Conservation (phyloP, 2,113 vertebrate species). For the human (Homo sapiens) region DNA sequence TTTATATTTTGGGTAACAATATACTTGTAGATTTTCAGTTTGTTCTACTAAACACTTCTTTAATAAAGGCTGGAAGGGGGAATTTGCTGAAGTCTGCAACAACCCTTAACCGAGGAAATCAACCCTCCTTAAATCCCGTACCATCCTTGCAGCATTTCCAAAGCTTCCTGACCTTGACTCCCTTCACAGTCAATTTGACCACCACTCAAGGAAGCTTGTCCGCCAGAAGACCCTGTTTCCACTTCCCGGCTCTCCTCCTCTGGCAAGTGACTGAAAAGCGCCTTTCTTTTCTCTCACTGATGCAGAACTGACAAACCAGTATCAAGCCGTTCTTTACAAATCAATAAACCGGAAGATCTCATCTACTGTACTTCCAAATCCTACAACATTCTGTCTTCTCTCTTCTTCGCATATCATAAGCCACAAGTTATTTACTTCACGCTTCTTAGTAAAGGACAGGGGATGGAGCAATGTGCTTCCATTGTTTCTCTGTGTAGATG, state of each 20-base stretch:
- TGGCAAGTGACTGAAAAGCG: conserved; percentile 76
- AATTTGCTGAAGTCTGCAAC: conserved; percentile 68
- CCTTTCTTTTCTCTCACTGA: conserved; percentile 74
- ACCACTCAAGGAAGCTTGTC: conserved; percentile 70
- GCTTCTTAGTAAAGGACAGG: conserved; percentile 66
- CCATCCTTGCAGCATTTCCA: conserved; percentile 62
- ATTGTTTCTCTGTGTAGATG: conserved; percentile 43
- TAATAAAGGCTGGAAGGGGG: conserved; percentile 23
- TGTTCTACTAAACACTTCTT: conserved; percentile 47
- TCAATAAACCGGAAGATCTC: conserved; percentile 77
- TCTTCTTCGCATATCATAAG: conserved; percentile 26
- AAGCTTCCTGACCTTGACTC: conserved; percentile 77
- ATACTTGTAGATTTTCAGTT: conserved; percentile 31
- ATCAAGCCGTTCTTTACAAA: conserved; percentile 72
- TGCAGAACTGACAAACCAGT: conserved; percentile 66
- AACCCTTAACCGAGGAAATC: conserved; percentile 55
- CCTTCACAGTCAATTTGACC: conserved; percentile 59
- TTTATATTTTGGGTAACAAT: conserved; percentile 55
- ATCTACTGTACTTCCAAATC: conserved; percentile 56
- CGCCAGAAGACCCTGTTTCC: conserved; percentile 71
- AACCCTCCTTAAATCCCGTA: conserved; percentile 43
- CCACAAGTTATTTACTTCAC: conserved; percentile 58
- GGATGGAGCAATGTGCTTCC: conserved; percentile 37
- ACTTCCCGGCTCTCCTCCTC: conserved; percentile 67
- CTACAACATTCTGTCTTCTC: conserved; percentile 13